Percentiles rank a stretch among this genome's conserved stretches.
Conservation (phyloP, 2,797 vertebrate species). For the Silurus lanzhouensis region DNA sequence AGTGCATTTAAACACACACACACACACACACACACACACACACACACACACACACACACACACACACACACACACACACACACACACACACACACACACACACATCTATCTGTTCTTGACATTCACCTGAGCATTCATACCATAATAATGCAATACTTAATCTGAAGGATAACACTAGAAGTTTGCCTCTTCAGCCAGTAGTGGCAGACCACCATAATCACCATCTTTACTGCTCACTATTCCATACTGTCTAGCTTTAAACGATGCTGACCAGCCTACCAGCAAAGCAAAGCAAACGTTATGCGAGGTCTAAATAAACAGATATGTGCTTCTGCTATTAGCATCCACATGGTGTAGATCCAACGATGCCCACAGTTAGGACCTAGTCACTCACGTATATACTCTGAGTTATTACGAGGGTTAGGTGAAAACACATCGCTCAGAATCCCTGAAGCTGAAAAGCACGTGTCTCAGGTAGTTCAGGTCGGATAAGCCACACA, state of each 20-base stretch:
- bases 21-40: not conserved
- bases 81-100: not conserved
- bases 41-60: not conserved
- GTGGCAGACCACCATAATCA: not conserved
- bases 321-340: slow-evolving; percentile 16
- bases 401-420: slow-evolving; percentile 53
- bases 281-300: slow-evolving; percentile 9
- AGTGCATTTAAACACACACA: slow-evolving; percentile 55
- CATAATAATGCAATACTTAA: slow-evolving; percentile 32
- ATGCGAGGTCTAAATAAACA: slow-evolving; percentile 4
- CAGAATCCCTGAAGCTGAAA: slow-evolving; percentile 75
- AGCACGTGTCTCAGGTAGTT: slow-evolving; percentile 58
- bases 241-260: not conserved
- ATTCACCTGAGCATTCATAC: slow-evolving; percentile 29
- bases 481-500: slow-evolving; percentile 54
- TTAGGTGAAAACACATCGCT: slow-evolving; percentile 26
- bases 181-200: not conserved
- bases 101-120: slow-evolving; percentile 5
- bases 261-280: not conserved
- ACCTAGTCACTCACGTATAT: slow-evolving; percentile 20
- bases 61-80: not conserved
- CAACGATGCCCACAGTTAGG: slow-evolving; percentile 12
- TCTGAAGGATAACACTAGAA: slow-evolving; percentile 13
- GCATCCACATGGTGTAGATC: slow-evolving; percentile 23
- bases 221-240: not conserved